Evolutionary conservation across 92 coral and sea anemone genomes (phyloP), one percentile per base, ranked within the genome.

Genomic region (Blastomussa wellsi): DNA sequence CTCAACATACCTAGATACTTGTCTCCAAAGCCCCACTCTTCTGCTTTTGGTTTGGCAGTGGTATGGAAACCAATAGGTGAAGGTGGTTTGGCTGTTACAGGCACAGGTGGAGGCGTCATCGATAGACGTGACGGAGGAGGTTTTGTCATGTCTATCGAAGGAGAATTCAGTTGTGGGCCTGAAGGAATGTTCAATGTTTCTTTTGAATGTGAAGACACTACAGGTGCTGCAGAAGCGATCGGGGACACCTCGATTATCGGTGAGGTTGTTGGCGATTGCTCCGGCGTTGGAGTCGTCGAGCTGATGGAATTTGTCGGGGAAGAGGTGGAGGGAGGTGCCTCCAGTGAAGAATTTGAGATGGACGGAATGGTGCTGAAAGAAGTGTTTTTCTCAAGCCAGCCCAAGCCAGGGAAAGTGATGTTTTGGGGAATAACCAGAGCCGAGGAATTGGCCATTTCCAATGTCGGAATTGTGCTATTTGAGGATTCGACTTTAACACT

Each of bases 11-110:
- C 97, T 79, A 94, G 67, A 81, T 92, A 94, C 76, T 94, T 92
- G 81, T 94, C 97, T 75, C 90, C 86, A 66, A 94, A 94, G 52
- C 95, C 97, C 88, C 85, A 88, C 76, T 88, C 73, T 42, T 74
- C 79, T 1, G 88, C 35, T 26, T 72, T 62, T 35, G 67, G 64
- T 67, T 51, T 65, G 17, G 69, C 26, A 12, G 76, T 77, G 22
- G 88, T 73, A 39, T 28, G 68, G 11, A 37, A 17, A 14, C 36
- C 38, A 36, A 66, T 77, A 5, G 82, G 2, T 17, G 65, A 36
- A 36, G 81, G 48, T 20, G 88, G 83, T 77, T 85, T 85, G 13
- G 83, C 67, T 31, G 76, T 68, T 28, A 42, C 75, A 26, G 38
- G 86, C 78, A 49, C 57, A 6, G 80, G 87, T 31, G 87, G 74